Base-by-base conservation (phyloP, 2,888 invertebrate species). In the Bhutanitis thaidina region DNA sequence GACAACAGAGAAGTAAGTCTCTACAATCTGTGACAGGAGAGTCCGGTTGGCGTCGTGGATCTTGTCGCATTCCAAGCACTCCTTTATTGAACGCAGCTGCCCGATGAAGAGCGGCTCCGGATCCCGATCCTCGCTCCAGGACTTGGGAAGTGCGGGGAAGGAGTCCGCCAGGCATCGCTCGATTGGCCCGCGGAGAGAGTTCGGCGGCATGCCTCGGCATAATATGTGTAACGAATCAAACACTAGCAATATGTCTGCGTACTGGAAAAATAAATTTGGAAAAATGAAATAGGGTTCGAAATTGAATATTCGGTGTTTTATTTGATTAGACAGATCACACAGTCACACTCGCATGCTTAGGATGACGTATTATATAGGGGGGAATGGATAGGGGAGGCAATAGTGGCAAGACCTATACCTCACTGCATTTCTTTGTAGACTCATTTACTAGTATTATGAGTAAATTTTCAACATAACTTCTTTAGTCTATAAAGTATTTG, bases 31-130 rank as follows among this genome's bases (percentile, higher is more conserved):
- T 3, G 89, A 83, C 34, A 92, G 53, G 16, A 91, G 54, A 0
- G 85, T 89, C 61, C 91, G 90, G 59, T 93, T 93, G 0, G 91
- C 91, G 37, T 93, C 92, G 49, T 92, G 92, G 51, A 92, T 90
- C 55, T 80, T 80, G 9, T 90, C 83, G 53, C 86, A 76, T 29
- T 81, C 82, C 56, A 93, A 67, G 40, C 90, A 81, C 10, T 65
- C 67, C 41, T 78, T 79, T 20, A 92, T 69, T 52, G 57, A 55
- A 2, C 63, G 65, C 63, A 89, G 49, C 59, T 75, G 77, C 32
- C 57, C 70, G 1, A 70, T 57, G 45, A 87, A 84, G 35, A 76
- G 48, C 13, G 66, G 51, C 34, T 71, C 67, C 0, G 2, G 4
- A 0, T 36, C 36, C 7, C 67, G 58, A 3, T 54, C 56, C 15